Base-by-base conservation (phyloP, 2,888 invertebrate genomes). In the Sycophila texana region DNA sequence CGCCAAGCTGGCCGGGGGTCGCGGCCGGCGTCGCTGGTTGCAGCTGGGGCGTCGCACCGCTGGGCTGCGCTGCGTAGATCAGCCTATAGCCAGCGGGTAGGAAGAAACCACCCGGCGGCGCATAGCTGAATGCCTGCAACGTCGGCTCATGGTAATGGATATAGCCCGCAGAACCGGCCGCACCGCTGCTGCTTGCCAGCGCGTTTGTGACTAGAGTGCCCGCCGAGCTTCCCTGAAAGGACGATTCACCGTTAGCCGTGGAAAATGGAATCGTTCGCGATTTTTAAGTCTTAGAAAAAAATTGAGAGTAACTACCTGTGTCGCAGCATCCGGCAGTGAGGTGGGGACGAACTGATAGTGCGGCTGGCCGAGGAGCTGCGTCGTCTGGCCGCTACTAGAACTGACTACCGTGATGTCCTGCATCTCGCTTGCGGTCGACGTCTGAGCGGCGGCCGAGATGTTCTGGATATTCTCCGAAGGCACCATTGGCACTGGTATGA, bases 401-500 rank as follows among this genome's bases (percentile, higher is more conserved):
- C 82, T 83, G 18, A 83, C 79, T 22, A 79, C 30, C 30, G 66
- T 75, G 20, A 72, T 55, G 22, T 80, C 80, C 53, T 53, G 53
- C 39, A 81, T 68, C 39, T 78, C 81, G 65, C 18, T 75, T 3
- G 61, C 49, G 39, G 22, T 60, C 47, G 74, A 66, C 51, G 68
- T 80, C 26, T 76, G 80, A 14, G 58, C 63, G 39, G 72, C 75
- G 14, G 73, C 55, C 39, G 81, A 67, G 71, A 79, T 77, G 73
- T 74, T 77, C 80, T 86, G 88, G 80, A 88, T 83, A 53, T 87
- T 89, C 72, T 90, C 89, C 82, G 89, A 88, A 84, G 90, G 87
- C 87, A 89, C 87, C 83, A 90, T 86, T 82, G 90, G 88, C 84
- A 90, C 89, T 79, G 89, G 89, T 81, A 90, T 89, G 75, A 89